Evolutionary conservation across 2,113 vertebrate genomes (phyloP), one percentile per base, ranked within the genome.

Genomic region (Zingel zingel): DNA sequence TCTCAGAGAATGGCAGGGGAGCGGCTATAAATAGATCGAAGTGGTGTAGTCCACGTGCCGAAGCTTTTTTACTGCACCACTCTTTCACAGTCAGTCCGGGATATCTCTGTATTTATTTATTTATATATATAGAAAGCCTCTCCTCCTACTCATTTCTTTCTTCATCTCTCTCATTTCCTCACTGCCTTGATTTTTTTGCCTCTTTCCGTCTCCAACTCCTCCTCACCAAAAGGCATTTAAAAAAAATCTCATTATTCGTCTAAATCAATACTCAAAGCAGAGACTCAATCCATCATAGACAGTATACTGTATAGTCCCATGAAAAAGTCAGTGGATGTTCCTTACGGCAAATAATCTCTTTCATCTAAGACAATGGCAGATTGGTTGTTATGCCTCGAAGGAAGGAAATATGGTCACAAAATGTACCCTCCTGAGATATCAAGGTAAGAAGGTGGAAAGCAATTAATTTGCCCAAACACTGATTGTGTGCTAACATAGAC

Each of bases 1-100:
- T 89, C 82, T 79, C 66, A 48, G 83, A 69, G 82, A 90, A 84
- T 48, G 75, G 83, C 79, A 74, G 67, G 58, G 79, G 81, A 87
- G 88, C 87, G 75, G 89, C 85, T 92, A 92, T 89, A 90, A 94
- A 93, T 93, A 93, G 90, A 82, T 65, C 18, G 72, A 51, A 81
- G 86, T 27, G 62, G 74, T 87, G 79, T 57, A 58, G 88, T 91
- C 84, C 74, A 86, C 73, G 71, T 86, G 83, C 66, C 25, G 9
- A 59, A 58, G 79, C 85, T 77, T 69, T 84, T 69, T 81, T 82
- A 76, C 85, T 78, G 79, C 84, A 81, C 66, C 88, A 23, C 56
- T 86, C 72, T 63, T 70, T 76, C 57, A 70, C 64, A 57, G 69
- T 65, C 68, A 54, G 39, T 56, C 58, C 14, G 19, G 30, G 51